Conservation (phyloP, 2,113 vertebrate species). For the Petromus typicus region DNA sequence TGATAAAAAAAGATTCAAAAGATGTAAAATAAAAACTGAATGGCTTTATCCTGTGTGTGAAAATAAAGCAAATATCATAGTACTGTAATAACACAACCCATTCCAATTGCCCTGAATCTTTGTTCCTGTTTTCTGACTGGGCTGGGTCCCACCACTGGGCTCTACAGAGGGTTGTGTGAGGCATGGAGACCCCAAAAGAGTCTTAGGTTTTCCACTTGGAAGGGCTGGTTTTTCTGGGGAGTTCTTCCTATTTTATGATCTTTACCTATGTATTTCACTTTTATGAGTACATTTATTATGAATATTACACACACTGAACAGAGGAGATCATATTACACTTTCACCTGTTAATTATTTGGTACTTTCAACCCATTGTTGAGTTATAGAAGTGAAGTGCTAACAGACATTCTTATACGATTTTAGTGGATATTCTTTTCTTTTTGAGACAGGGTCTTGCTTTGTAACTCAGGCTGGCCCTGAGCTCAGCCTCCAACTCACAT, state of each 20-base stretch:
- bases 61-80: conserved; percentile 32
- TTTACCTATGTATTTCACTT: not conserved
- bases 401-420: not conserved
- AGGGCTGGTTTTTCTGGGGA: not conserved
- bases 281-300: not conserved
- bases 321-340: not conserved
- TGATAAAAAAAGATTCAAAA: conserved; percentile 60
- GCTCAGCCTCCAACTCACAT: too few species aligned
- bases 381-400: not conserved
- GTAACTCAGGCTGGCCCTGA: too few species aligned
- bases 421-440: not conserved
- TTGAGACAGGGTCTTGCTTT: too few species aligned
- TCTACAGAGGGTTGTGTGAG: not conserved
- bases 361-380: not conserved
- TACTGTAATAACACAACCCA: conserved; percentile 1
- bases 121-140: not conserved
- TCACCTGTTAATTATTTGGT: not conserved
- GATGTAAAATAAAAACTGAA: conserved; percentile 50
- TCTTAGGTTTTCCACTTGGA: not conserved
- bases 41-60: conserved; percentile 5
- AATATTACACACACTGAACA: not conserved
- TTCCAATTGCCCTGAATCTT: not conserved
- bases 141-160: not conserved
- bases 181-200: not conserved
- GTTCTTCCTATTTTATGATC: not conserved